Evolutionary conservation across 2,888 invertebrate species (phyloP), one percentile per base, ranked within the genome.

Genomic region (Lithodes maja): DNA sequence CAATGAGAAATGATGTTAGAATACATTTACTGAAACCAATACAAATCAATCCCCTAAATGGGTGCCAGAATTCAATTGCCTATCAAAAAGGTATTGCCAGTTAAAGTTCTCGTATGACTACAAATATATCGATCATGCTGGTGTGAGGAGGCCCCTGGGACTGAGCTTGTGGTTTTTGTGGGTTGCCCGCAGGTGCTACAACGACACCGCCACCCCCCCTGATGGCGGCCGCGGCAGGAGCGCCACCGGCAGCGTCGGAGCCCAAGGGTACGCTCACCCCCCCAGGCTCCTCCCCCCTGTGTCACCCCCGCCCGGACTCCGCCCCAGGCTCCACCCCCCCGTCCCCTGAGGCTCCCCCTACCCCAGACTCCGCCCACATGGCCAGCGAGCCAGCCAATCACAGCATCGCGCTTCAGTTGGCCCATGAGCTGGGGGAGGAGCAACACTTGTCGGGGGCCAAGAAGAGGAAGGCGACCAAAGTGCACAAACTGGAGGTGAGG

Each of bases 231-330:
- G 85, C 89, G 78, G 74, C 89, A 15, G 83, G 85, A 55, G 85
- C 85, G 77, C 89, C 90, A 50, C 83, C 85, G 74, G 83, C 89
- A 55, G 85, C 85, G 77, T 85, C 90, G 50, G 85, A 88, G 74
- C 91, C 90, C 54, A 86, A 88, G 85, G 91, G 90, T 77, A 90
- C 91, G 68, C 87, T 91, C 61, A 91, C 91, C 86, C 91, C 91
- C 83, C 91, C 91, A 83, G 91, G 91, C 84, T 71, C 71, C 71
- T 71, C 71, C 71, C 17, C 71, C 71, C 3, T 12, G 12, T 71
- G 71, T n/a, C 3, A 12, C 71, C 71, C 71, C 71, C 71, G 15
- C 12, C 71, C 71, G 3, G 15, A 9, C 12, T 61, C 61, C 7
- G 12, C 61, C 7, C 90, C 82, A 68, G 79, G 81, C 83, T 88